Base-by-base conservation (phyloP, 2,113 vertebrate genomes). In the Sapajus apella region DNA sequence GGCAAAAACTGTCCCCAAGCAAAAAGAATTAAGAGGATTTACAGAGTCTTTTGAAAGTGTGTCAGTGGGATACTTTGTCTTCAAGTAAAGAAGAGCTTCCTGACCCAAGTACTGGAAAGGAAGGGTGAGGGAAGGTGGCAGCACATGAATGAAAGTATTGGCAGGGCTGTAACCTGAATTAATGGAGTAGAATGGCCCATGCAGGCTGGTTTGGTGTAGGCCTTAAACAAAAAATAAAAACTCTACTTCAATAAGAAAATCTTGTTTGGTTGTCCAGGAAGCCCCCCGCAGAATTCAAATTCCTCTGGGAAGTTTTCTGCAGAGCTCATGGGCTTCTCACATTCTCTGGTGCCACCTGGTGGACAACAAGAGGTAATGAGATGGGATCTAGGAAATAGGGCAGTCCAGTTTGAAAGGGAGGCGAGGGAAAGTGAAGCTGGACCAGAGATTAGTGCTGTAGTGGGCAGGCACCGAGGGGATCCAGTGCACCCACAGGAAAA, bases 301-400 rank as follows among this genome's bases (percentile, higher is more conserved):
- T 5, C 30, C 43, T 84, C 72, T 58, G 23, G 25, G 21, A 90
- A 50, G 47, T 43, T 79, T 95, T 40, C 6, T 4, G 0, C 1
- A 32, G 8, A 52, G 56, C 5, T 35, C 4, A 32, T 5, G 14
- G 25, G 56, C 43, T 64, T 64, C 47, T 79, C 0, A 1, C 72
- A 7, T 97, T 95, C 96, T 97, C 89, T 96, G 89, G 66, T 95
- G 91, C 95, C 97, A 95, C 75, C 97, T 95, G 30, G 68, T 97
- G 97, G 97, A 89, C 2, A 81, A 7, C 0, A 13, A 7, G 10
- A 66, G 27, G 40, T 73, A 91, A 35, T 95, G 76, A 52, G 6
- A 0, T 80, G 79, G 30, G 32, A 35, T 66, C 45, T 8, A 81
- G 45, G 52, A 87, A 91, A 94, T 6, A 4, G n/a, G 37, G 50